Evolutionary conservation across 2,113 vertebrate genomes (phyloP), one percentile per base, ranked within the genome.

Genomic region (Sturnus vulgaris): DNA sequence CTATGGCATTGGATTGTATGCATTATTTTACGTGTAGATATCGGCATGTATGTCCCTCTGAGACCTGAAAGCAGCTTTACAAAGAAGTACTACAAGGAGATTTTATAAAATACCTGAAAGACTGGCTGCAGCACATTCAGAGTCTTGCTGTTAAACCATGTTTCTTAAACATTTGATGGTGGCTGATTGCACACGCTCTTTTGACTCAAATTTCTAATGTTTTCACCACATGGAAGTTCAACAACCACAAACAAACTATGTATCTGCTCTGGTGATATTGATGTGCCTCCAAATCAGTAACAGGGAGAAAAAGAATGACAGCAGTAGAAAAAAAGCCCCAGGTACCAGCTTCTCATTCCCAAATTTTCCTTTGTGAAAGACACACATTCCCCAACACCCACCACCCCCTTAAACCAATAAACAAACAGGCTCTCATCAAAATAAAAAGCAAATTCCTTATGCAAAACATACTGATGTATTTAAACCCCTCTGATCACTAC

Each of bases 401-500:
- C 10, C 9, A 61, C 4, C 7, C 3, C 6, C 16, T 5, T 1
- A 4, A 49, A 4, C 4, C 18, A 83, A 57, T 18, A 50, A 85
- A 82, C 88, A 55, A 55, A 92, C 9, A 92, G 44, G 6, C 11
- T 69, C 12, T 49, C 44, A 77, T 42, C 42, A 88, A 66, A 91
- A 83, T 55, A 52, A 70, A 83, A 90, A 44, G 5, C 56, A 60
- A 64, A 88, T 63, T 69, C 76, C 65, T 93, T 82, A 82, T 49
- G 76, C 31, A 71, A 94, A 92, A 77, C 44, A 73, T 77, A 77
- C 9, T 15, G 4, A 18, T 57, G 39, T 39, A 91, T 95, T 96
- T 95, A 91, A 96, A 78, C 90, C 50, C 91, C 93, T 71, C 82
- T 88, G 46, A 95, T 95, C 55, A 44, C 47, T 79, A 90, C n/a